phyloP scores from a whole-genome alignment of 2,888 invertebrate genomes.

The Liopterus haemorrhoidalis region DNA sequence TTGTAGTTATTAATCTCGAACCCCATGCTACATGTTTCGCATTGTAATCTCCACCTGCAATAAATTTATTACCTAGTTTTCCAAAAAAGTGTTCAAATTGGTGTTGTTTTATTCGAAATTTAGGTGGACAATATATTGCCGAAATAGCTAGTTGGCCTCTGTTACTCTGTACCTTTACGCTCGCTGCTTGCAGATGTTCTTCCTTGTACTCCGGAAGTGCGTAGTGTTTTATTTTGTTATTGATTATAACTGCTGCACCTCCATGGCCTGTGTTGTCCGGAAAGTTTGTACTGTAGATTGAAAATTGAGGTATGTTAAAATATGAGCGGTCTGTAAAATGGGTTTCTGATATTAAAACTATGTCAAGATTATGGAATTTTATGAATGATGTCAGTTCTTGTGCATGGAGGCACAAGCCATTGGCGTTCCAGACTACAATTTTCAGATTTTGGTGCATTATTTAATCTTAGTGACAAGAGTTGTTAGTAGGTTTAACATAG shows the following conservation, averaged over 20 bases:
- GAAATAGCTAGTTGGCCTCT: slow-evolving; percentile 1
- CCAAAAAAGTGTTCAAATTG: slow-evolving; percentile 11
- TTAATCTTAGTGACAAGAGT: slow-evolving; percentile 9
- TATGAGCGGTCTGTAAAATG: slow-evolving; percentile 6
- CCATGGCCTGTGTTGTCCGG: slow-evolving; percentile 5
- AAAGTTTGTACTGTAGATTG: slow-evolving; percentile 5
- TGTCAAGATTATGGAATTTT: not conserved
- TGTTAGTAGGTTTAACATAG: slow-evolving; percentile 12
- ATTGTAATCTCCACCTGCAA: slow-evolving; percentile 28
- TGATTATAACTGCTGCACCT: slow-evolving; percentile 5
- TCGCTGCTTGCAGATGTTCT: slow-evolving; percentile 1
- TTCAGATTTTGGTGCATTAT: slow-evolving; percentile 8
- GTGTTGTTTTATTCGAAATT: not conserved
- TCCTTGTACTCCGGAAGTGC: slow-evolving; percentile 4
- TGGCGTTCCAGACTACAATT: slow-evolving; percentile 16
- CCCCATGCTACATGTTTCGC: slow-evolving; percentile 26
- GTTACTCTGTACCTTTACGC: slow-evolving; percentile 2
- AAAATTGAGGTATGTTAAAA: slow-evolving; percentile 4
- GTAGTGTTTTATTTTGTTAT: slow-evolving; percentile 5
- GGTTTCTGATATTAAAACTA: slow-evolving; percentile 7
- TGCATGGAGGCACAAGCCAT: slow-evolving; percentile 7
- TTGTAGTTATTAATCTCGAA: slow-evolving; percentile 4
- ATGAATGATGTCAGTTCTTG: slow-evolving; percentile 9
- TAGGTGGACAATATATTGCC: not conserved
- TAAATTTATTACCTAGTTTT: slow-evolving; percentile 20